Evolutionary conservation across 2,797 vertebrate species (phyloP).

Genomic region (Esox lucius): DNA sequence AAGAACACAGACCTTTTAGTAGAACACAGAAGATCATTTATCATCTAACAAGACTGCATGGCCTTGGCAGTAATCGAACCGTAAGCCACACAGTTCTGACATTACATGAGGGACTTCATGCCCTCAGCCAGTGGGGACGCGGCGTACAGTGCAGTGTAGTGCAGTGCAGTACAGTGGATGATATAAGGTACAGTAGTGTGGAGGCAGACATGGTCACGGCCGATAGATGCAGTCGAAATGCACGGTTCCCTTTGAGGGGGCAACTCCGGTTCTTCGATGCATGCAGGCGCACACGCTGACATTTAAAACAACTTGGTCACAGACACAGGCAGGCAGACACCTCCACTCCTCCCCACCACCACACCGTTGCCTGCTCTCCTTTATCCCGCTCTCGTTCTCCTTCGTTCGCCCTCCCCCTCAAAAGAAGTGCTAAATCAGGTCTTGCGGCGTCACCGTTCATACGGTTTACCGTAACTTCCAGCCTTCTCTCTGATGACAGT

Average conservation of each 20-base stretch:
- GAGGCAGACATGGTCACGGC: too few relatives aligned
- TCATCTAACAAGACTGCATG: background rate
- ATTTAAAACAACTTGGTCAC: background rate
- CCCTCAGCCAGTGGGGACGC: too few relatives aligned
- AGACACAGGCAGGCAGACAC: background rate
- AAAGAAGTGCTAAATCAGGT: too few relatives aligned
- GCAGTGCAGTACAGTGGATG: too few relatives aligned
- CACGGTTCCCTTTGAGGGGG: too few relatives aligned
- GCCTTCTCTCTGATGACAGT: background rate
- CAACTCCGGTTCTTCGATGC: too few relatives aligned
- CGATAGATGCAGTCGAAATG: too few relatives aligned
- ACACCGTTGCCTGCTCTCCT: background rate
- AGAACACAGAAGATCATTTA: background rate
- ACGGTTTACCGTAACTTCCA: conserved; percentile 8
- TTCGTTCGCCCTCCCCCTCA: too few relatives aligned
- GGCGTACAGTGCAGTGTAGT: too few relatives aligned
- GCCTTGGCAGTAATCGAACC: background rate
- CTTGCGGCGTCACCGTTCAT: conserved; percentile 17
- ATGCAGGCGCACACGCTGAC: background rate
- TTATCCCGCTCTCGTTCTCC: background rate
- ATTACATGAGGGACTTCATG: too few relatives aligned
- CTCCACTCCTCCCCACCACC: background rate
- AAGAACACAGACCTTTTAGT: conserved; percentile 27
- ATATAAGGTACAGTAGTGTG: too few relatives aligned
- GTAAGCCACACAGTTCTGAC: background rate